phyloP scores from a whole-genome alignment of 2,888 invertebrate species.

The Heliconius ethilla region DNA sequence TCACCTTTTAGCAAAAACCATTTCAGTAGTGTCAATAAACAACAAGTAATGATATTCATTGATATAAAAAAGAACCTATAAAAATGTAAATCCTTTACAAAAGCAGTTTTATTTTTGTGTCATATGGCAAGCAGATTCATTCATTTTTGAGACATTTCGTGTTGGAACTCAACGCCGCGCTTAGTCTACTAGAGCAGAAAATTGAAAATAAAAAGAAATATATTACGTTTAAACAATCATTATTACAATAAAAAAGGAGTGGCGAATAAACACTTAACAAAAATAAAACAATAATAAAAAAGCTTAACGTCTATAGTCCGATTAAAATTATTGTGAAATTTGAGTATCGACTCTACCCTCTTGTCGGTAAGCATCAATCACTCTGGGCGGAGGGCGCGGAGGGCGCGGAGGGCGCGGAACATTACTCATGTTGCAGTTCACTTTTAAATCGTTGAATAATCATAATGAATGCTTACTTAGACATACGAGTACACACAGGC shows the following conservation, averaged over 20 bases:
- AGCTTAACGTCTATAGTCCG: neutral
- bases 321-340: conserved; percentile 20
- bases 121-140: no score
- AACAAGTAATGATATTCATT: no score
- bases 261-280: neutral
- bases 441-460: conserved; percentile 9
- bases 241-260: neutral
- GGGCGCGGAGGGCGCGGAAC: conserved; percentile 3
- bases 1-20: no score
- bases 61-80: no score
- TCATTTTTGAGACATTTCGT: no score
- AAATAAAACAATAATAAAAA: neutral
- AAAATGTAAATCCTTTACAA: no score
- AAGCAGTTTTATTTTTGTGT: no score
- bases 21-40: no score
- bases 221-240: neutral
- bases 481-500: neutral
- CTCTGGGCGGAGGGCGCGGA: neutral
- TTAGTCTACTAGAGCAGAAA: no score
- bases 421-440: conserved; percentile 14
- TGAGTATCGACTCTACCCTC: conserved; percentile 22
- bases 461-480: neutral
- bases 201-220: neutral
- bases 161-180: no score
- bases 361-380: conserved; percentile 14